A percentile compares a stretch with the other conserved stretches of the same genome.
These are phyloP conservation scores for Crypturellus undulatus DNA, from an alignment of 2,113 vertebrate species.

Conservation along the genomic window DNA sequence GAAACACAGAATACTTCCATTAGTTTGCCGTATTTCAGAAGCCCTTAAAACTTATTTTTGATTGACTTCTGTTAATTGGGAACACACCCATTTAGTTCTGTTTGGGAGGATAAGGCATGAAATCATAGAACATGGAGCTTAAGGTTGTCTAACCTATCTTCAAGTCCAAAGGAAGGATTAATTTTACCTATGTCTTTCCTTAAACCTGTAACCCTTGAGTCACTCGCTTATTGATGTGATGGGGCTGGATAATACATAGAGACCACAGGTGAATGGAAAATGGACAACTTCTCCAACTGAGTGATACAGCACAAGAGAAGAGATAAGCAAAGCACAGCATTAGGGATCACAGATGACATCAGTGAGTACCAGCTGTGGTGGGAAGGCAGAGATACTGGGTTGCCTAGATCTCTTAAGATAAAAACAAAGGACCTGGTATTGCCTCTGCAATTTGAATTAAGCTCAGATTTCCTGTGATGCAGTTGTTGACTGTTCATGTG, in stretches of 20 bases:
- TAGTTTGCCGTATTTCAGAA: neutral
- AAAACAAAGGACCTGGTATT: neutral
- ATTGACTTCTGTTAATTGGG: neutral
- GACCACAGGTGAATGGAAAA: neutral
- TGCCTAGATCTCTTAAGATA: neutral
- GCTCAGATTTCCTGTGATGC: neutral
- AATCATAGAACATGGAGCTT: neutral
- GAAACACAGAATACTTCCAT: neutral
- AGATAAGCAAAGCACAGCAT: neutral
- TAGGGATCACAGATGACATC: neutral
- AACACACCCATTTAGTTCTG: neutral
- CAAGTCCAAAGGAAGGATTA: neutral
- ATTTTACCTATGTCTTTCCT: neutral
- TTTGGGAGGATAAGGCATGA: neutral
- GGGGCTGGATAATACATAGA: neutral
- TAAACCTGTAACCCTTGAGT: neutral
- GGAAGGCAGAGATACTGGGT: neutral
- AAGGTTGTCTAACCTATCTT: neutral
- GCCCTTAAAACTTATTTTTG: neutral
- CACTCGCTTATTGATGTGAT: neutral
- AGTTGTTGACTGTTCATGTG: neutral
- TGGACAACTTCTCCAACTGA: neutral
- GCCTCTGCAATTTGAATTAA: neutral
- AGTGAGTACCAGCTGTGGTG: neutral
- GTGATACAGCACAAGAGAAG: neutral